Evolutionary conservation across 2,888 invertebrate species (phyloP).

Genomic region (Andrena praecox): DNA sequence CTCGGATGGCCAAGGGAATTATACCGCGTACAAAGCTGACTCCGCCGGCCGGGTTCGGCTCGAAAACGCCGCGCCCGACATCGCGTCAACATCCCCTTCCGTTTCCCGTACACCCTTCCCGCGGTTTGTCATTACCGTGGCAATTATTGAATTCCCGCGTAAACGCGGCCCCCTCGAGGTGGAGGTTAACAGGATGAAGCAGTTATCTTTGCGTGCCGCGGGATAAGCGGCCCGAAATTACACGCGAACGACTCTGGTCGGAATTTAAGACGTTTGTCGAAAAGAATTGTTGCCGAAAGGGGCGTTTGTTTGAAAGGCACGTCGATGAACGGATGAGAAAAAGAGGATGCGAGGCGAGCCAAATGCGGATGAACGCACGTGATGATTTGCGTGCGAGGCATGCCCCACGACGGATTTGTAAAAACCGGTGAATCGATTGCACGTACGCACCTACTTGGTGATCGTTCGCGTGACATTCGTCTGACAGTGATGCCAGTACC

Average conservation of each 20-base stretch:
- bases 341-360: neutral
- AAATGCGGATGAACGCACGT: neutral
- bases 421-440: neutral
- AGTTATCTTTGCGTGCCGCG: slow-evolving; percentile 75
- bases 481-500: no score
- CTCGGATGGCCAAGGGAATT: slow-evolving; percentile 16
- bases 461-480: no score
- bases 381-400: neutral
- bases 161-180: slow-evolving; percentile 33
- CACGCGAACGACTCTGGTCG: slow-evolving; percentile 31
- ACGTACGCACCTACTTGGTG: no score
- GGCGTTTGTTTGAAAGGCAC: neutral
- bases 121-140: slow-evolving; percentile 43
- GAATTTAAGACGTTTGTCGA: slow-evolving; percentile 57
- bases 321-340: neutral
- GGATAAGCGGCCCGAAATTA: slow-evolving; percentile 42
- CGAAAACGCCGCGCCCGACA: neutral
- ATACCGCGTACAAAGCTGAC: slow-evolving; percentile 7
- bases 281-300: slow-evolving; percentile 29
- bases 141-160: slow-evolving; percentile 58
- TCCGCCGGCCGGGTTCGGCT: neutral
- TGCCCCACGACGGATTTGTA: neutral
- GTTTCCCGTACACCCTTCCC: slow-evolving; percentile 1
- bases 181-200: slow-evolving; percentile 77
- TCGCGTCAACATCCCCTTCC: slow-evolving; percentile 23